Evolutionary conservation across 2,888 invertebrate genomes (phyloP).

Genomic region (Automeris io): DNA sequence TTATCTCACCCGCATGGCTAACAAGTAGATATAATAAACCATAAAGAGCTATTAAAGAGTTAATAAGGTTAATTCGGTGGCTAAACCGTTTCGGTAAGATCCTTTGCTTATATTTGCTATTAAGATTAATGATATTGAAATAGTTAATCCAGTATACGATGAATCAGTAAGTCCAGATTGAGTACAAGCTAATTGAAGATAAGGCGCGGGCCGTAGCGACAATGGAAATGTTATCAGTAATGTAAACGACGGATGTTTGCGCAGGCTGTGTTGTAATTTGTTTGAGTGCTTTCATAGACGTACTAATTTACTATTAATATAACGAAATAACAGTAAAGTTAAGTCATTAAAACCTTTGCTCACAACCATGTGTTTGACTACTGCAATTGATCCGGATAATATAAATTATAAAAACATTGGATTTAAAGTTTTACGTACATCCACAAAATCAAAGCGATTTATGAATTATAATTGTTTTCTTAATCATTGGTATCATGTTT

Average conservation of each 20-base stretch:
- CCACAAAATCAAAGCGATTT: too few species aligned
- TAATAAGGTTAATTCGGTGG: slow-evolving; percentile 8
- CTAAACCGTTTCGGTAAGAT: background rate
- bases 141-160: slow-evolving; percentile 4
- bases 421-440: too few species aligned
- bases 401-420: too few species aligned
- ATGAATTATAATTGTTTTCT: too few species aligned
- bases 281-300: slow-evolving; percentile 13
- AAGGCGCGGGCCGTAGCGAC: slow-evolving; percentile 29
- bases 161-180: slow-evolving; percentile 21
- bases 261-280: slow-evolving; percentile 33
- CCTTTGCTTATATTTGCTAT: background rate
- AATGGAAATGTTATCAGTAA: slow-evolving; percentile 41
- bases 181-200: slow-evolving; percentile 36
- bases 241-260: slow-evolving; percentile 59
- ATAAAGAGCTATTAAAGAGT: background rate
- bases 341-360: too few species aligned
- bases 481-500: too few species aligned
- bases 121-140: slow-evolving; percentile 3
- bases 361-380: too few species aligned
- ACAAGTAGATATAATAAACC: background rate
- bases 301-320: too few species aligned
- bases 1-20: background rate
- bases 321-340: too few species aligned
- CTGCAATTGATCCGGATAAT: too few species aligned